Conservation (phyloP, 2,113 vertebrate species). For the rat (Rattus norvegicus) region GRCr8 NC_086037.1:64893001-64893500, state of each 20-base stretch:
- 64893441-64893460: not conserved
- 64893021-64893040: not conserved
- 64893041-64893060: not conserved
- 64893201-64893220: not conserved
- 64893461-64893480: not conserved
- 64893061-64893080: not conserved
- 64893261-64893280: not conserved
- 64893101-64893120: not conserved
- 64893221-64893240: not conserved
- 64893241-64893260: too few relatives aligned
- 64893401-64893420: not conserved
- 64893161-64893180: not conserved
- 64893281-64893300: not conserved
- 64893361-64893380: not conserved
- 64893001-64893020: not conserved
- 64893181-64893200: not conserved
- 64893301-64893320: too few relatives aligned
- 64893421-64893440: not conserved
- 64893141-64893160: not conserved
- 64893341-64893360: not conserved
- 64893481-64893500: slow-evolving; percentile 34
- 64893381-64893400: not conserved
- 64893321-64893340: not conserved
- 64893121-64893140: not conserved
- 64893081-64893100: not conserved